Base-by-base conservation (phyloP, 2,797 vertebrate genomes). In the Molossus molossus region DNA sequence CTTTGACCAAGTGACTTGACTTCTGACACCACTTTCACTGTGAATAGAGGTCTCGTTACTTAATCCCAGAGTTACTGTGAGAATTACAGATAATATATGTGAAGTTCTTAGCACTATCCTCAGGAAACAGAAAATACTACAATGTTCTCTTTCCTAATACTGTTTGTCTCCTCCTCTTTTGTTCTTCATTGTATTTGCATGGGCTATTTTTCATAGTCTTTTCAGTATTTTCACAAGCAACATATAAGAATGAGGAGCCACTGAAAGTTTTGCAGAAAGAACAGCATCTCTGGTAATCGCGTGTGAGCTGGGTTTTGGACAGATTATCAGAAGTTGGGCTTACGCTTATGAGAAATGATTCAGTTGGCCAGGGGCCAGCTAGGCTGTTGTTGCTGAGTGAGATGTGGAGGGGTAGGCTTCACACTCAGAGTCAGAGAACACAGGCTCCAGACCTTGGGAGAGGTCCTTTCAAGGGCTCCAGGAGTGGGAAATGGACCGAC, bases 401-500 rank as follows among this genome's bases (percentile, higher is more conserved):
- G 65, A 92, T 40, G 17, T 75, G 33, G 87, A 91, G 20, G 21
- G 80, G 70, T 27, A 87, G 84, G 17, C 33, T 69, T 90, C 60
- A 58, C 29, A 72, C 89, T 97, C 94, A 65, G 2, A 65, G 76
- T 93, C 80, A 15, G n/a, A 73, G 76, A 83, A 53, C 90, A 45
- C 40, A 29, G 85, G 27, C 55, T 84, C 69, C 64, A 27, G 88
- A 65, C 79, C 79, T 67, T 29, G 6, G 92, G 21, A 76, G 91
- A 90, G 55, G 58, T 72, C 18, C 40, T 95, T 95, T 96, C 90
- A 94, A 94, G 84, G 90, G 87, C 23, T 92, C 90, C 55, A 33
- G 45, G 94, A 96, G 62, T 90, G 94, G 84, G 94, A 91, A 91
- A 85, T 76, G 88, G 87, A 96, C 92, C 95, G 94, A 75, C 33